Percentiles rank a stretch among this genome's conserved stretches.
Conservation (phyloP, 2,888 invertebrate species). For the Oscheius sp. region DNA sequence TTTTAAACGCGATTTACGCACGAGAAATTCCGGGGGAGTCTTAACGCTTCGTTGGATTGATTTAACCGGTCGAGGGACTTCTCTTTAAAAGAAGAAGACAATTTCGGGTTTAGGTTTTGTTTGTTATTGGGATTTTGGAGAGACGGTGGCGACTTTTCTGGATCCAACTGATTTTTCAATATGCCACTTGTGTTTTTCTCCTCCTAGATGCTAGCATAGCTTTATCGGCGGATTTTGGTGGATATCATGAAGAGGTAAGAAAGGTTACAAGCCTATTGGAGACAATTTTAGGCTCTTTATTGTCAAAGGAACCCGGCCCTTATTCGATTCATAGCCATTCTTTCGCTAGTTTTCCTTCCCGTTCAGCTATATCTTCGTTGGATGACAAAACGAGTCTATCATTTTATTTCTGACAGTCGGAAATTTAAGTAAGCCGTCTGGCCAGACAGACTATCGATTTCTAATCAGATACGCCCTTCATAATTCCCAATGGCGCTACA, state of each 20-base stretch:
- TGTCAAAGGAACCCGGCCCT: constrained; percentile 59
- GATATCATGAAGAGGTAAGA: constrained; percentile 62
- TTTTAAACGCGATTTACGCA: too few species aligned
- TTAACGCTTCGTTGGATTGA: too few species aligned
- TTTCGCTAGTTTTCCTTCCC: constrained; percentile 67
- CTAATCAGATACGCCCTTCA: constrained; percentile 60
- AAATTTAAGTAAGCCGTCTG: constrained; percentile 59
- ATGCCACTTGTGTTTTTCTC: constrained; percentile 68
- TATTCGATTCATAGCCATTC: constrained; percentile 66
- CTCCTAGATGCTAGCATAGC: constrained; percentile 68
- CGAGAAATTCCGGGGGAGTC: too few species aligned
- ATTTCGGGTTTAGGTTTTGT: constrained; percentile 64
- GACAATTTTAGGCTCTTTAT: constrained; percentile 35
- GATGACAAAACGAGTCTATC: constrained; percentile 67
- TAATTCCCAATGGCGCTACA: constrained; percentile 67
- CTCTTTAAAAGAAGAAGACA: too few species aligned
- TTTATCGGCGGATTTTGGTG: constrained; percentile 68
- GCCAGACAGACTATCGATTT: too few species aligned
- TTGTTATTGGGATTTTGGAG: constrained; percentile 65
- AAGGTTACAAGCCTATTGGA: not conserved
- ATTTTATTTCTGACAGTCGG: constrained; percentile 65
- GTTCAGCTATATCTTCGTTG: constrained; percentile 65
- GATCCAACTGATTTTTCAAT: constrained; percentile 67
- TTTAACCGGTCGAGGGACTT: too few species aligned
- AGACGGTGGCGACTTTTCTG: constrained; percentile 59